Evolutionary conservation across 1,140 invertebrate species (phyloP).

Genomic region (Homalodisca vitripennis): DNA sequence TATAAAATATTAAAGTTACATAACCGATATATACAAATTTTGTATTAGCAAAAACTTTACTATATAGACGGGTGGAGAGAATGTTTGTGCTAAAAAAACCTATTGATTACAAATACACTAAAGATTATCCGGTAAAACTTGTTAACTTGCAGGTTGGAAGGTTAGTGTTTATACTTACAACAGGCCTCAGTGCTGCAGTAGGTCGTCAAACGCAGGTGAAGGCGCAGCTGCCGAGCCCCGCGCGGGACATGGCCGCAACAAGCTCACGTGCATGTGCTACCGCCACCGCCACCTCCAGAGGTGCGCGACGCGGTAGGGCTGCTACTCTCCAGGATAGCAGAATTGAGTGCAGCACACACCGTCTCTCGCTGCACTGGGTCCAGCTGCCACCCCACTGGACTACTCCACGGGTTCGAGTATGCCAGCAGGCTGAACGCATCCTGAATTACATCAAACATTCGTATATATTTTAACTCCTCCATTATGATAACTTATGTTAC

Average conservation of each 20-base stretch:
- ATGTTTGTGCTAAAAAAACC: too few relatives aligned
- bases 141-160: too few relatives aligned
- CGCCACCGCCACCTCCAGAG: conserved; percentile 87
- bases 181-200: conserved; percentile 25
- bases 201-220: conserved; percentile 79
- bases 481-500: not conserved
- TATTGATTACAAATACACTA: too few relatives aligned
- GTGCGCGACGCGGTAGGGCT: conserved; percentile 76
- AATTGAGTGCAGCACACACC: conserved; percentile 93
- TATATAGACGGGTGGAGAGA: too few relatives aligned
- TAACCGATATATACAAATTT: too few relatives aligned
- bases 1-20: too few relatives aligned
- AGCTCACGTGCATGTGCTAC: conserved; percentile 86
- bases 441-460: conserved; percentile 57
- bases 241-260: conserved; percentile 84
- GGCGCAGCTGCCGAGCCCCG: conserved; percentile 89
- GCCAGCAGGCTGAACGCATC: conserved; percentile 97
- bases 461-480: not conserved
- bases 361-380: conserved; percentile 90
- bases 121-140: too few relatives aligned
- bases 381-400: conserved; percentile 93
- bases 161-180: not conserved
- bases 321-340: conserved; percentile 73
- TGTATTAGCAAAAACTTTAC: too few relatives aligned
- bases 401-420: conserved; percentile 96